phyloP scores from a whole-genome alignment of 1,140 invertebrate genomes.

The Centruroides sculpturatus region DNA sequence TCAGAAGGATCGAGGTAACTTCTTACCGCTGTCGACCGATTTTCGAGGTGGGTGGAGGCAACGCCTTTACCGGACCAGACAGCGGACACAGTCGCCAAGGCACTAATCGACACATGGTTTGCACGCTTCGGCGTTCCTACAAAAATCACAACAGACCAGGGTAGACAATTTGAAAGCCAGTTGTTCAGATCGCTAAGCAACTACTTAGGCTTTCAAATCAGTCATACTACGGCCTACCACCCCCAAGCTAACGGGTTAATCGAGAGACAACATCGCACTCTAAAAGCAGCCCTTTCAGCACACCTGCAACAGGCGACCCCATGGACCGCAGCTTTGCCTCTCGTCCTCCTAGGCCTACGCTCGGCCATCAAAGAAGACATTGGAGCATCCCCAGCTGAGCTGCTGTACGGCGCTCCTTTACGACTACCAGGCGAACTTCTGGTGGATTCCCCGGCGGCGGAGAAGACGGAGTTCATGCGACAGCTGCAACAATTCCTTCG shows the following conservation, averaged over 20 bases:
- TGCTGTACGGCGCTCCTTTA: slow-evolving; percentile 16
- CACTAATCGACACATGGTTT: slow-evolving; percentile 25
- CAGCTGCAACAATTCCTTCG: no score
- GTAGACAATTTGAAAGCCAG: slow-evolving; percentile 30
- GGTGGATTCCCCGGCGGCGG: no score
- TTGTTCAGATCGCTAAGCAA: slow-evolving; percentile 10
- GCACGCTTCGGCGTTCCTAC: slow-evolving; percentile 21
- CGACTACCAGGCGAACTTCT: slow-evolving; percentile 15
- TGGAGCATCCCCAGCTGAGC: slow-evolving; percentile 9
- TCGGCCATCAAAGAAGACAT: slow-evolving; percentile 21
- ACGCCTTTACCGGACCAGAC: slow-evolving; percentile 26
- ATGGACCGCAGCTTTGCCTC: slow-evolving; percentile 14
- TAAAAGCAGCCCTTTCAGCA: slow-evolving; percentile 24
- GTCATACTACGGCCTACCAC: slow-evolving; percentile 12
- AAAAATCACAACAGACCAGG: slow-evolving; percentile 29
- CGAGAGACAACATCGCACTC: slow-evolving; percentile 26
- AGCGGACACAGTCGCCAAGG: slow-evolving; percentile 25
- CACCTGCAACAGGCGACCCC: background rate
- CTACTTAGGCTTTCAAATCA: slow-evolving; percentile 5
- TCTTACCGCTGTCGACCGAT: slow-evolving; percentile 32
- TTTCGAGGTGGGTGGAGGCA: slow-evolving; percentile 30
- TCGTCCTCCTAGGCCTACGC: slow-evolving; percentile 24
- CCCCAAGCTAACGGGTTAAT: slow-evolving; percentile 25
- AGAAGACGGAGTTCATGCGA: no score
- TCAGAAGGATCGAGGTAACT: slow-evolving; percentile 24